phyloP scores from a whole-genome alignment of 2,113 vertebrate genomes.

The Noctilio leporinus region DNA sequence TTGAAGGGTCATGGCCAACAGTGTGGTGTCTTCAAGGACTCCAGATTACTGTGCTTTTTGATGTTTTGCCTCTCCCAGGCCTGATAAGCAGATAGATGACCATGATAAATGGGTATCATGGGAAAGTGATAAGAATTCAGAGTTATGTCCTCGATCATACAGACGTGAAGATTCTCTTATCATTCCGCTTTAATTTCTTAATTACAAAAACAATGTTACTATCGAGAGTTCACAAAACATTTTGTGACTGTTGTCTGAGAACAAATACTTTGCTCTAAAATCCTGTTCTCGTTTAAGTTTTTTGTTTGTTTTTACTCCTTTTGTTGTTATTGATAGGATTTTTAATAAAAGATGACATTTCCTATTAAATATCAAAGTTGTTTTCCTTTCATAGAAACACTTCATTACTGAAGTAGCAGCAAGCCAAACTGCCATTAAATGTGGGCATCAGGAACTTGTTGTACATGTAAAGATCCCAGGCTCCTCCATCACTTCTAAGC shows the following conservation, averaged over 20 bases:
- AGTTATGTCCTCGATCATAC: conserved; percentile 66
- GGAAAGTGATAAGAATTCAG: conserved; percentile 78
- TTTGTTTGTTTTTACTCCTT: not conserved
- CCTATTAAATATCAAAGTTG: conserved; percentile 59
- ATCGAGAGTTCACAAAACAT: not conserved
- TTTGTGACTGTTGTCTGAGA: not conserved
- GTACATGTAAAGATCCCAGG: not conserved
- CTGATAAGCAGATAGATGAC: conserved; percentile 75
- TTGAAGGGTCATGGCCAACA: conserved; percentile 61
- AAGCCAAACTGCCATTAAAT: not conserved
- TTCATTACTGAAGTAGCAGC: conserved; percentile 23
- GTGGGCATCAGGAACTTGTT: not conserved
- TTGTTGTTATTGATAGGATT: conserved; percentile 27
- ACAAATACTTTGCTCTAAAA: conserved; percentile 47
- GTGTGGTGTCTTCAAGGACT: conserved; percentile 45
- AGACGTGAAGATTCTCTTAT: conserved; percentile 73
- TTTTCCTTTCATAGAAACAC: conserved; percentile 54
- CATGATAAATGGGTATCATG: conserved; percentile 73
- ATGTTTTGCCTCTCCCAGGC: conserved; percentile 63
- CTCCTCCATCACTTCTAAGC: not conserved
- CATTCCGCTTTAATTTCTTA: conserved; percentile 79
- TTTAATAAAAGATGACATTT: conserved; percentile 61
- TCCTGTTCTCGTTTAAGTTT: not conserved
- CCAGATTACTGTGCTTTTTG: conserved; percentile 66
- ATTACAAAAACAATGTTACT: conserved; percentile 72